Conservation (phyloP, 2,888 invertebrate species). For the Automeris io region DNA sequence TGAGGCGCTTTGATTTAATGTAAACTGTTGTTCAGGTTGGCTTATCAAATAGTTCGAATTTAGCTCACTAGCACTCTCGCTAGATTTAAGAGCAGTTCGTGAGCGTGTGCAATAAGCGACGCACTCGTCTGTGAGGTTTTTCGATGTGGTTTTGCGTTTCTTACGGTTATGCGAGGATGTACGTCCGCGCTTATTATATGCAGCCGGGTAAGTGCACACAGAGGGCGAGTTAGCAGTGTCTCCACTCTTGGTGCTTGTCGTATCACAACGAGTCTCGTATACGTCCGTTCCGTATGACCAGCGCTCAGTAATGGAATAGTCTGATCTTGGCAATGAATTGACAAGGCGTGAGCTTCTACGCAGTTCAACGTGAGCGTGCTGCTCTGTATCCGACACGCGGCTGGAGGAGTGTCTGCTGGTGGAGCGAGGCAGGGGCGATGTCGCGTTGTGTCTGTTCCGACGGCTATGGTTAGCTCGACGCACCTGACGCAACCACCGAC, state of each 20-base stretch:
- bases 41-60: slow-evolving; percentile 36
- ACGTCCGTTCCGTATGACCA: slow-evolving; percentile 76
- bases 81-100: slow-evolving; percentile 64
- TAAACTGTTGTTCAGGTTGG: slow-evolving; percentile 32
- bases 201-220: slow-evolving; percentile 22
- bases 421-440: slow-evolving; percentile 58
- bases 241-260: slow-evolving; percentile 49
- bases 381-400: slow-evolving; percentile 55
- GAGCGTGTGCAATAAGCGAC: slow-evolving; percentile 69
- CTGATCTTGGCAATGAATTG: slow-evolving; percentile 60
- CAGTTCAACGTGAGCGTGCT: slow-evolving; percentile 49
- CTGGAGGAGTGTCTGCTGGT: slow-evolving; percentile 47
- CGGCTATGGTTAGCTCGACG: slow-evolving; percentile 64
- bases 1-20: slow-evolving; percentile 37
- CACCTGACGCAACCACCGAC: slow-evolving; percentile 72
- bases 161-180: slow-evolving; percentile 67
- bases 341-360: slow-evolving; percentile 73
- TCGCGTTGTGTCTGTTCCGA: slow-evolving; percentile 57
- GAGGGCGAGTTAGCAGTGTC: slow-evolving; percentile 44
- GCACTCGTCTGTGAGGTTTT: slow-evolving; percentile 53
- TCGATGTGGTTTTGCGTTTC: slow-evolving; percentile 51
- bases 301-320: slow-evolving; percentile 77
- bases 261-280: slow-evolving; percentile 69
- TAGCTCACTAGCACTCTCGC: slow-evolving; percentile 63
- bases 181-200: slow-evolving; percentile 39